Evolutionary conservation across 2,797 vertebrate species (phyloP).

Genomic region (Capromys pilorides): DNA sequence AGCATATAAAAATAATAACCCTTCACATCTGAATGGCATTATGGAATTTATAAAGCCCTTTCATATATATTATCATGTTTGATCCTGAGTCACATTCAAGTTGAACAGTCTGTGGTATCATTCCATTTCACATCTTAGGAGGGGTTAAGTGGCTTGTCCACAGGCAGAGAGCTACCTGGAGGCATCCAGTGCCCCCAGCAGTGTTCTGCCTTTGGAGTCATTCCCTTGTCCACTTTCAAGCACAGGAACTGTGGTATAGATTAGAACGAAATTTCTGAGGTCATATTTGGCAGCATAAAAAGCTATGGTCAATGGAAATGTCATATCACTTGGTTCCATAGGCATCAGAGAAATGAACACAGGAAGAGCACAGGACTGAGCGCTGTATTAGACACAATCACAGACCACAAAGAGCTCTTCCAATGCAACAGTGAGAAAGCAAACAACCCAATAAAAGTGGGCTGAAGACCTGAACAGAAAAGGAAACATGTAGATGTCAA

Average conservation of each 20-base stretch:
- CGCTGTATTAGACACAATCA: neutral
- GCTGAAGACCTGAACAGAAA: neutral
- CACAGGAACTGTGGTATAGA: rapidly evolving
- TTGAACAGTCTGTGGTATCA: slow-evolving; percentile 46
- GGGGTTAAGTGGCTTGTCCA: slow-evolving; percentile 22
- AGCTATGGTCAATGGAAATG: neutral
- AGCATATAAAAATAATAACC: slow-evolving; percentile 74
- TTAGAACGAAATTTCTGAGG: neutral
- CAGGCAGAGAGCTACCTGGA: slow-evolving; percentile 7
- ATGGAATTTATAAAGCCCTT: slow-evolving; percentile 70
- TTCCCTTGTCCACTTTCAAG: rapidly evolving
- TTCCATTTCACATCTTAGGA: slow-evolving; percentile 63
- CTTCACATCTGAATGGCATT: slow-evolving; percentile 75
- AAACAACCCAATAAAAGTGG: neutral
- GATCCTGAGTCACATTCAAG: slow-evolving; percentile 56
- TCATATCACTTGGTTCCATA: no score
- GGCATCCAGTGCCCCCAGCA: neutral
- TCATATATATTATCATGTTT: slow-evolving; percentile 61
- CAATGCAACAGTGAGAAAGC: neutral
- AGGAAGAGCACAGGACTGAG: neutral
- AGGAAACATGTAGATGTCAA: neutral
- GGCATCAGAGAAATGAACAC: neutral
- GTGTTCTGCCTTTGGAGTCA: neutral
- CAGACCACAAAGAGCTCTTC: neutral
- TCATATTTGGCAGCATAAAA: slow-evolving; percentile 12